Conservation (phyloP, 2,888 invertebrate genomes). For the Trichacis sp. region DNA sequence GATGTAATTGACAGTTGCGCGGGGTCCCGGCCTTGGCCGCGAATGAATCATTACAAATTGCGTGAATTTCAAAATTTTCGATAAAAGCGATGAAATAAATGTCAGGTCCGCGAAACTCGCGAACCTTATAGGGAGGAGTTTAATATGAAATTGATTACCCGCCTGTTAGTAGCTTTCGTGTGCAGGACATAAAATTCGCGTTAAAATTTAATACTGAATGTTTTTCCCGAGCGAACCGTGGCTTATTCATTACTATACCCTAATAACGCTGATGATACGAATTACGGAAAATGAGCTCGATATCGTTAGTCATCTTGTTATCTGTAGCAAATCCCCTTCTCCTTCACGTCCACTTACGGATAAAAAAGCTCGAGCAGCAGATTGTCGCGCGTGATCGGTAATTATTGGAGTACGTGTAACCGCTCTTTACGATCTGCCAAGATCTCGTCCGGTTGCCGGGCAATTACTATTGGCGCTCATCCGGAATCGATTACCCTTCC, state of each 20-base stretch:
- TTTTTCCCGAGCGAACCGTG: conserved; percentile 22
- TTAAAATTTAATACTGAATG: conserved; percentile 24
- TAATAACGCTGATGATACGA: conserved; percentile 39
- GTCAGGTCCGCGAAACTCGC: conserved; percentile 13
- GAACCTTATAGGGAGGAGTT: conserved; percentile 2
- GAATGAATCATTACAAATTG: conserved; percentile 34
- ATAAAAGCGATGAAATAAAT: conserved; percentile 15
- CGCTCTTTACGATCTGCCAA: conserved; percentile 57
- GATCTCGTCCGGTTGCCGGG: conserved; percentile 52
- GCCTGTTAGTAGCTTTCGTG: neutral
- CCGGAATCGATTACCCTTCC: conserved; percentile 54
- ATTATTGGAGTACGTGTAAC: conserved; percentile 46
- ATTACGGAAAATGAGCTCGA: conserved; percentile 39
- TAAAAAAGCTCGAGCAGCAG: conserved; percentile 16
- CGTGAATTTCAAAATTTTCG: conserved; percentile 22
- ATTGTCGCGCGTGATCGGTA: conserved; percentile 43
- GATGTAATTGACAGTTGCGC: conserved; percentile 39
- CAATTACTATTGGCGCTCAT: conserved; percentile 55
- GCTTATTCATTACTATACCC: conserved; percentile 34
- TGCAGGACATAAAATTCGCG: conserved; percentile 17
- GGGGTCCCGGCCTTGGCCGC: conserved; percentile 22
- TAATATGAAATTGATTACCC: conserved; percentile 3
- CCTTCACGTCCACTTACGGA: no score
- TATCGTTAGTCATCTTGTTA: conserved; percentile 43
- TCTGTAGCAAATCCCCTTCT: no score